phyloP scores from a whole-genome alignment of 2,113 vertebrate species.

The Pedionomus torquatus region DNA sequence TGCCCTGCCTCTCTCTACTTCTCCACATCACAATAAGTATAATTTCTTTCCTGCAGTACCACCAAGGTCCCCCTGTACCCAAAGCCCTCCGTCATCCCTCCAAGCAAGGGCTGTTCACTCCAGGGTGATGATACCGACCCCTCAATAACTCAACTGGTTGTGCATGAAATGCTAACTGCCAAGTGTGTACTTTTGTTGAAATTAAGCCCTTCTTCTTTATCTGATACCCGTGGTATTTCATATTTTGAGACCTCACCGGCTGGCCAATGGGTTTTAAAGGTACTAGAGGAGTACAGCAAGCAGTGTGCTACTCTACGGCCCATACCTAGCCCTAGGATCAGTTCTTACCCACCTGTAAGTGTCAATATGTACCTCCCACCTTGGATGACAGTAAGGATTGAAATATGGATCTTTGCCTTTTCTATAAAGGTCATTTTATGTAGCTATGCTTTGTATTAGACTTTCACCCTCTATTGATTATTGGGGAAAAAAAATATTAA shows the following conservation, averaged over 20 bases:
- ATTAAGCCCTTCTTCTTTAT: neutral
- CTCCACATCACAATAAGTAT: rapidly evolving
- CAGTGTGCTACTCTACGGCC: neutral
- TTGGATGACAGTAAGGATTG: neutral
- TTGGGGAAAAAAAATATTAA: too few relatives aligned
- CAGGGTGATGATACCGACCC: neutral
- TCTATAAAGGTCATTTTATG: neutral
- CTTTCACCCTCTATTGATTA: neutral
- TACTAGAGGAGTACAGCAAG: neutral
- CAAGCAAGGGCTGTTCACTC: rapidly evolving
- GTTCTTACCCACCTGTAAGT: neutral
- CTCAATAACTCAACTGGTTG: neutral
- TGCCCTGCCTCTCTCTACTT: neutral
- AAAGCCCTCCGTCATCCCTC: neutral
- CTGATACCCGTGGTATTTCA: neutral
- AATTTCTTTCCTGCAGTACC: neutral
- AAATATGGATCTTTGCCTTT: neutral
- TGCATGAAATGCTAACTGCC: neutral
- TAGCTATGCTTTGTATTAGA: neutral
- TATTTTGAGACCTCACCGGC: neutral
- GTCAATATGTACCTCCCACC: neutral
- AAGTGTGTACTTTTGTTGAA: neutral
- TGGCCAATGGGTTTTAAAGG: neutral
- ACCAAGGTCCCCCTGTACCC: rapidly evolving
- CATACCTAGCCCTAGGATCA: neutral